phyloP scores from a whole-genome alignment of 1,140 invertebrate genomes.

The Dolichoris vasculosae region DNA sequence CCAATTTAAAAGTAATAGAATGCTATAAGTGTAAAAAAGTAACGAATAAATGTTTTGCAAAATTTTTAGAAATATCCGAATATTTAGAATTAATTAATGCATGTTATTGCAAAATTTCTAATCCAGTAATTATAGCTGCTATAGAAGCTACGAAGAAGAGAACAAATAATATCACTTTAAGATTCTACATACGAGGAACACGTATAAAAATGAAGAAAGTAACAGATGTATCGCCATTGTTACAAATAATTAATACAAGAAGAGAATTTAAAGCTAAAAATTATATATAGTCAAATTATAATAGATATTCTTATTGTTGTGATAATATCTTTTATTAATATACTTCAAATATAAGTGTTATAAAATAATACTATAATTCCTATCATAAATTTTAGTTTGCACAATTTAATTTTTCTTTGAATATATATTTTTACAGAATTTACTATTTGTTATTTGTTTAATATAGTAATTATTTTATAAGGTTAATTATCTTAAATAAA shows the following conservation, averaged over 20 bases:
- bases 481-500: too few relatives aligned
- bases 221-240: neutral
- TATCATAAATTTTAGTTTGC: neutral
- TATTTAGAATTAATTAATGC: neutral
- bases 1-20: constrained; percentile 6
- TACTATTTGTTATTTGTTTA: neutral
- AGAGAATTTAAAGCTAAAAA: constrained; percentile 1
- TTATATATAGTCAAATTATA: constrained; percentile 5
- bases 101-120: neutral
- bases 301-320: neutral
- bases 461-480: neutral
- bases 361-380: neutral
- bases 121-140: neutral
- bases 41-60: constrained; percentile 15
- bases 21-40: constrained; percentile 28
- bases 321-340: neutral
- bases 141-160: neutral
- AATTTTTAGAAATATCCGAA: neutral
- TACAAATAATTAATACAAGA: neutral
- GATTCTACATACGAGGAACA: neutral
- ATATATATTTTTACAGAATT: neutral
- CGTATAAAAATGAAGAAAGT: constrained; percentile 1
- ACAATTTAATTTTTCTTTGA: neutral
- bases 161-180: constrained; percentile 10
- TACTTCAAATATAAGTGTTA: neutral